Conservation (phyloP, 2,113 vertebrate genomes). For the Colinus virginianus region DNA sequence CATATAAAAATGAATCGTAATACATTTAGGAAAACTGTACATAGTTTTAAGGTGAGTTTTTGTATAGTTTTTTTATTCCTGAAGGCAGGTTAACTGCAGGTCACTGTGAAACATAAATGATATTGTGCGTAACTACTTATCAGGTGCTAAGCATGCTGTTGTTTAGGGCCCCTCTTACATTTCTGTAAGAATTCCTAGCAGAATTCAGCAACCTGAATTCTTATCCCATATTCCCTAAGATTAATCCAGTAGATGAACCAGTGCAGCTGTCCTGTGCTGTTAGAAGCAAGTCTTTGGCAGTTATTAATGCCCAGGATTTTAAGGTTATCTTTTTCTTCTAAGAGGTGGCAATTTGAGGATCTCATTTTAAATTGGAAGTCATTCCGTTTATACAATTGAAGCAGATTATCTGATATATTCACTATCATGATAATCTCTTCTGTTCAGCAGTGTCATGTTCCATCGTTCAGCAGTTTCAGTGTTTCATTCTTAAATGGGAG, state of each 20-base stretch:
- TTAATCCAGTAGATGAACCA: neutral
- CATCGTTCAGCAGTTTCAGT: neutral
- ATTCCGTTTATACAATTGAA: neutral
- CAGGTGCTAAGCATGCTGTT: neutral
- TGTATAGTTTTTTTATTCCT: neutral
- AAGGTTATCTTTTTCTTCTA: neutral
- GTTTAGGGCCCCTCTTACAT: neutral
- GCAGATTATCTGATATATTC: neutral
- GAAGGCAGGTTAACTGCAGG: neutral
- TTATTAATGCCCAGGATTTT: neutral
- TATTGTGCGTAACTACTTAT: neutral
- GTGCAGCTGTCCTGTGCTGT: neutral
- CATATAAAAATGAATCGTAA: neutral
- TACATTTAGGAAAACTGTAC: neutral
- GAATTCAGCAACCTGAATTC: neutral
- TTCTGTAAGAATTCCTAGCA: neutral
- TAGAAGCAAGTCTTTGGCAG: neutral
- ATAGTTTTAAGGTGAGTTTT: neutral
- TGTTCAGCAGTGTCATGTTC: neutral
- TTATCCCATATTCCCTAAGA: neutral
- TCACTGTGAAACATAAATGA: neutral
- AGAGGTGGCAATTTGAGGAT: neutral
- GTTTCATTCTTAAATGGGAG: neutral
- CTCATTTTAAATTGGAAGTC: neutral
- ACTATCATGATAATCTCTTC: neutral